Evolutionary conservation across 2,888 invertebrate genomes (phyloP).

Genomic region (Sminthurinus aureus): DNA sequence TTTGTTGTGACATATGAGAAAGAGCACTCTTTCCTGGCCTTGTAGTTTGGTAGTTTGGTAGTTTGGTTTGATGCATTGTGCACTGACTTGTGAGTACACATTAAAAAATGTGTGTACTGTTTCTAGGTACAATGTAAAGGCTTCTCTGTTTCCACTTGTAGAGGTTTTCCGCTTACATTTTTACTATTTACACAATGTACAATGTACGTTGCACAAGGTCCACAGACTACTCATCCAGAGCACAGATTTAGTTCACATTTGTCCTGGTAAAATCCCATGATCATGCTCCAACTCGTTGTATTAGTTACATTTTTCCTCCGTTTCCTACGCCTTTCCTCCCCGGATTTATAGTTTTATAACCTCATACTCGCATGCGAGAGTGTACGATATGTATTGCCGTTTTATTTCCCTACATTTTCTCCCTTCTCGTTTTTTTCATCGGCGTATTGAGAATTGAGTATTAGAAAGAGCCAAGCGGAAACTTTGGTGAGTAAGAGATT

Average conservation of each 20-base stretch:
- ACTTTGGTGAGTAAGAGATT: too few relatives aligned
- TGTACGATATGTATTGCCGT: neutral
- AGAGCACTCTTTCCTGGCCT: neutral
- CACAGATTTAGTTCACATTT: constrained; percentile 31
- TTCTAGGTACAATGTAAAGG: neutral
- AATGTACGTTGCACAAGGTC: neutral
- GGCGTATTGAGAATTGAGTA: neutral
- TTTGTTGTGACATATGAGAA: neutral
- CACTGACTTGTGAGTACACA: too few relatives aligned
- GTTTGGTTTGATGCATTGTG: too few relatives aligned
- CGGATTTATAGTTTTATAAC: neutral
- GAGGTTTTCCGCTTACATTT: neutral
- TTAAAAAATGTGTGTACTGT: neutral
- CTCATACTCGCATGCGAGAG: too few relatives aligned
- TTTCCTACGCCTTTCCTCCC: neutral
- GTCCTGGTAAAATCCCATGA: constrained; percentile 32
- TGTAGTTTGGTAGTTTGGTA: neutral
- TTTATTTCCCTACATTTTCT: neutral
- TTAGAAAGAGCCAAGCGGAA: too few relatives aligned
- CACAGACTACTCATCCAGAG: constrained; percentile 21
- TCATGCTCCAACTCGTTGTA: constrained; percentile 19
- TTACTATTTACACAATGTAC: neutral
- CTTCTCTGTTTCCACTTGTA: neutral
- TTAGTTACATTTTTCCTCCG: constrained; percentile 23
- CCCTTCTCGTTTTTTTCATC: neutral